phyloP scores from a whole-genome alignment of 2,888 invertebrate genomes.

The Flexamia atlantica region DNA sequence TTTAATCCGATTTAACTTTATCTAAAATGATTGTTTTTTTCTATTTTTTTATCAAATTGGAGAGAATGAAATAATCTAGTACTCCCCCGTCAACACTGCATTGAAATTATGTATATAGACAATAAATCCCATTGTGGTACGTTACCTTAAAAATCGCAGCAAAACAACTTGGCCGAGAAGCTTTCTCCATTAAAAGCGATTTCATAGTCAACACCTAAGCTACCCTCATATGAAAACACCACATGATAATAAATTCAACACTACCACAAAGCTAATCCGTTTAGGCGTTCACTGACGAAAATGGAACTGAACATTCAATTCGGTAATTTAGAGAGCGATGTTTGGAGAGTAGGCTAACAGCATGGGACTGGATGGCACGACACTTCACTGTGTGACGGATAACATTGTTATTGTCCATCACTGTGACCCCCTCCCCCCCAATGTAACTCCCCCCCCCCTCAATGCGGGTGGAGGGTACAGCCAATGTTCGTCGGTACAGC shows the following conservation, averaged over 20 bases:
- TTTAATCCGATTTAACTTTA: no score
- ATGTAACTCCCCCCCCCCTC: not conserved
- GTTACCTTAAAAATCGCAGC: not conserved
- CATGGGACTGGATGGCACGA: not conserved
- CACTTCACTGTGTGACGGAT: not conserved
- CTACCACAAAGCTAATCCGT: not conserved
- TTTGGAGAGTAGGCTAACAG: not conserved
- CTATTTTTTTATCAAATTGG: no score
- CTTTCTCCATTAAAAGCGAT: not conserved
- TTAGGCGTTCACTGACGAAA: not conserved
- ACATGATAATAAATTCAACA: not conserved
- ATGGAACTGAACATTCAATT: no score
- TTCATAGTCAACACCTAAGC: not conserved
- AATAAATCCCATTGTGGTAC: no score
- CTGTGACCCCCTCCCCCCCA: not conserved
- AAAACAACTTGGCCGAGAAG: not conserved
- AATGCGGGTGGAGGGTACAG: not conserved
- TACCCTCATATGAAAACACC: not conserved
- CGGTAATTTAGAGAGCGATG: not conserved
- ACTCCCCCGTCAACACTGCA: no score
- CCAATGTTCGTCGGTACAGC: not conserved
- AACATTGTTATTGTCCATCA: constrained; percentile 28
- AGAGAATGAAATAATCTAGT: no score
- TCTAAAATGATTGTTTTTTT: no score
- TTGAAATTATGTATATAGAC: no score